These are phyloP conservation scores for Monomorium pharaonis DNA, from an alignment of 1,140 invertebrate genomes.

Conservation along the genomic window DNA sequence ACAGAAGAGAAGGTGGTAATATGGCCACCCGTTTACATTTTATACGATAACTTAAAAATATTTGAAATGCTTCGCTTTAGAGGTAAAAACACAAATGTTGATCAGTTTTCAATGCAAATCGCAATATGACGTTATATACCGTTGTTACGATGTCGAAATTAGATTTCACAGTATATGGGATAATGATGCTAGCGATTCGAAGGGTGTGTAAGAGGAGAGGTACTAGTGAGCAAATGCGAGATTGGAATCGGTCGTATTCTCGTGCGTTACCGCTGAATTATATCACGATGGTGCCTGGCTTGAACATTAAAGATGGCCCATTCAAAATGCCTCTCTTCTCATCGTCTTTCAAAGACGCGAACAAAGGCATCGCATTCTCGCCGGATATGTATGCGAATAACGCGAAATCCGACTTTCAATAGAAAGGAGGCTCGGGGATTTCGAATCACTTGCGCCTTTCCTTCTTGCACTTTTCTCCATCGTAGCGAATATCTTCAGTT, in stretches of 20 bases:
- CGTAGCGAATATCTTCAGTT: neutral
- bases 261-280: constrained; percentile 12
- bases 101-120: neutral
- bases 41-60: no score
- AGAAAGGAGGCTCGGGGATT: neutral
- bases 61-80: neutral
- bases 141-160: neutral
- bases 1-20: neutral
- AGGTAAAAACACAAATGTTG: neutral
- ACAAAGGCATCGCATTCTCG: constrained; percentile 5
- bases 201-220: neutral
- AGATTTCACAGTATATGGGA: neutral
- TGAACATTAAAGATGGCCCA: constrained; percentile 20
- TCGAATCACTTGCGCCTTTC: neutral
- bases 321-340: constrained; percentile 17
- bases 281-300: neutral
- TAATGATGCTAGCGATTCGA: constrained; percentile 20
- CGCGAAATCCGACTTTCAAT: constrained; percentile 28
- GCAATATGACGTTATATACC: neutral
- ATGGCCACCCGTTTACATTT: no score
- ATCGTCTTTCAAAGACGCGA: constrained; percentile 40
- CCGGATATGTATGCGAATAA: constrained; percentile 31
- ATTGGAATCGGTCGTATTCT: constrained; percentile 37
- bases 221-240: constrained; percentile 2
- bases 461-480: neutral